A percentile compares a stretch with the other conserved stretches of the same genome.
Evolutionary conservation across 53 echinoderm and acorn worm genomes (phyloP).

Genomic region (Apostichopus leukothele): DNA sequence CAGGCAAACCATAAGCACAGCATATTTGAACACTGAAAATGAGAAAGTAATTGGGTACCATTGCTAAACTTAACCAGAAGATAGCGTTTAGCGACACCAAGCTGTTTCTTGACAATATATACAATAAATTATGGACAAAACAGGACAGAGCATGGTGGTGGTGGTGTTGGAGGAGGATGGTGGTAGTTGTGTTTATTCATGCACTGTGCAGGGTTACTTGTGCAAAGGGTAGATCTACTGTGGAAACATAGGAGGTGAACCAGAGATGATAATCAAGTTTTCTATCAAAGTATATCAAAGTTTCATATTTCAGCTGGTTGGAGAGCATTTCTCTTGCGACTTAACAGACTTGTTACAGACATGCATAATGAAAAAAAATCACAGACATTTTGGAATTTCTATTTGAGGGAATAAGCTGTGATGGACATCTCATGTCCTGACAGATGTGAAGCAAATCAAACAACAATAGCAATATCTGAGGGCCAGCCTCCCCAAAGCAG

Average conservation of each 20-base stretch:
- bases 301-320: conserved; percentile 38
- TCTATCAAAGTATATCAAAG: background rate
- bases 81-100: too few species aligned
- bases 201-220: conserved; percentile 19
- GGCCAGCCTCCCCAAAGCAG: background rate
- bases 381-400: background rate
- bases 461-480: background rate
- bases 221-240: background rate
- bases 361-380: background rate
- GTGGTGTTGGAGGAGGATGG: too few species aligned
- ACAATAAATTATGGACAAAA: background rate
- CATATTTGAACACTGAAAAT: background rate
- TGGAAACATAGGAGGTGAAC: background rate
- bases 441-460: background rate
- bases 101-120: background rate
- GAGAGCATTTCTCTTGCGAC: conserved; percentile 27
- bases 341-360: background rate
- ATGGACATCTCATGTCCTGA: background rate
- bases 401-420: background rate
- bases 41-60: too few species aligned
- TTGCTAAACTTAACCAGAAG: too few species aligned
- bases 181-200: background rate
- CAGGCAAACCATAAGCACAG: background rate
- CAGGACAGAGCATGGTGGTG: background rate
- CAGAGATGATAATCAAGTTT: conserved; percentile 15